Evolutionary conservation across 1,140 invertebrate genomes (phyloP).

Genomic region (Habropoda laboriosa): DNA sequence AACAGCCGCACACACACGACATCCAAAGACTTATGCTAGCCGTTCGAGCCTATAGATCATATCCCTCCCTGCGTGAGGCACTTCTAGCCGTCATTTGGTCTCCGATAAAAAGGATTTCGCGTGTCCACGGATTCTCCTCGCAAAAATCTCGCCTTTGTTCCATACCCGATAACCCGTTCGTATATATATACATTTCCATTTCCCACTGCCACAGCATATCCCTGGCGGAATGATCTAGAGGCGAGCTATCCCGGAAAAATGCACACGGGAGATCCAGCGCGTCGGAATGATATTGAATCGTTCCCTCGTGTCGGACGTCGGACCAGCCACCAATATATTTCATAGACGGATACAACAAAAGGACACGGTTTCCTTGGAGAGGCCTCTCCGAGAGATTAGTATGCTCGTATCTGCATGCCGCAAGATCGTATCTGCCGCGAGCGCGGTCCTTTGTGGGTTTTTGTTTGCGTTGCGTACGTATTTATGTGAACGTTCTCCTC

Average conservation of each 20-base stretch:
- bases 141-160: conserved; percentile 40
- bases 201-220: background rate
- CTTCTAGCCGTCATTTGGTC: background rate
- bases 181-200: conserved; percentile 28
- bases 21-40: background rate
- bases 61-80: background rate
- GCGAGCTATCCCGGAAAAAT: conserved; percentile 44
- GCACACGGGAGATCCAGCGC: conserved; percentile 30
- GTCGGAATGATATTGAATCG: conserved; percentile 65
- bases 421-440: conserved; percentile 79
- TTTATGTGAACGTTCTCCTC: conserved; percentile 77
- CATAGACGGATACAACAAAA: conserved; percentile 67
- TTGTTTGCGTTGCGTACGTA: conserved; percentile 78
- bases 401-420: conserved; percentile 80
- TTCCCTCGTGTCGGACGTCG: conserved; percentile 60
- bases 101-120: conserved; percentile 7
- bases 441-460: conserved; percentile 78
- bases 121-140: background rate
- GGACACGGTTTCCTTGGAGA: conserved; percentile 59
- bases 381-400: conserved; percentile 73
- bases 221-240: conserved; percentile 30
- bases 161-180: conserved; percentile 4
- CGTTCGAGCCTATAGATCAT: background rate
- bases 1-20: background rate
- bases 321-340: conserved; percentile 60